Evolutionary conservation across 2,113 vertebrate genomes (phyloP).

Genomic region (Heterocephalus glaber): DNA sequence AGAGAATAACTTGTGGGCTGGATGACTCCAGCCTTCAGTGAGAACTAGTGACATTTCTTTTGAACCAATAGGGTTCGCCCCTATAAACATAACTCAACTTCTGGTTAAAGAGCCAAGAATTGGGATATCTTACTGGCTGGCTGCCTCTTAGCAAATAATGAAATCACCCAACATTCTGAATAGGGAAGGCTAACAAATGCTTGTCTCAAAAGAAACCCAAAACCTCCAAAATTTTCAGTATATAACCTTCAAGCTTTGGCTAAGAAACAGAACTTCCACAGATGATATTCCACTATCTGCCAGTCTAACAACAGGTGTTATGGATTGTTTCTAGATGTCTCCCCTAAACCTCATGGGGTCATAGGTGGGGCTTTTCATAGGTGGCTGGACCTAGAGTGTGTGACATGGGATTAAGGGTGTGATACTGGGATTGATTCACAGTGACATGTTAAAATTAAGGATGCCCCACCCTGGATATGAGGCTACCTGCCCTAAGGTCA

Average conservation of each 20-base stretch:
- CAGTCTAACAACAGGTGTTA: not conserved
- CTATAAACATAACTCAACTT: not conserved
- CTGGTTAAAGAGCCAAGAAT: not conserved
- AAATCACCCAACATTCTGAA: not conserved
- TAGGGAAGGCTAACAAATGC: not conserved
- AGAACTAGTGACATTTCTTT: not conserved
- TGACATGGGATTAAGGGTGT: not conserved
- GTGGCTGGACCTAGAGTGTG: not conserved
- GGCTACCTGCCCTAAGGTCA: not conserved
- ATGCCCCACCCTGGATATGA: not conserved
- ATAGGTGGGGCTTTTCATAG: not conserved
- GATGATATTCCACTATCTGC: not conserved
- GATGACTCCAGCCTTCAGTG: not conserved
- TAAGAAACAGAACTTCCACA: not conserved
- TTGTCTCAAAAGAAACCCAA: not conserved
- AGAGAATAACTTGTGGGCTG: not conserved
- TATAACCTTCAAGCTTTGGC: not conserved
- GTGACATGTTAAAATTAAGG: not conserved
- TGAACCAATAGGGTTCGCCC: no score
- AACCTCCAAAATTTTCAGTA: not conserved
- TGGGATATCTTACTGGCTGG: not conserved
- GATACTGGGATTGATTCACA: not conserved
- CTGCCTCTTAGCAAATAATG: not conserved
- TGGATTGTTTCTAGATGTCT: not conserved
- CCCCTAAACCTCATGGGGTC: not conserved